Evolutionary conservation across 2,888 invertebrate species (phyloP).

Genomic region (Carpatolechia fugitivella): DNA sequence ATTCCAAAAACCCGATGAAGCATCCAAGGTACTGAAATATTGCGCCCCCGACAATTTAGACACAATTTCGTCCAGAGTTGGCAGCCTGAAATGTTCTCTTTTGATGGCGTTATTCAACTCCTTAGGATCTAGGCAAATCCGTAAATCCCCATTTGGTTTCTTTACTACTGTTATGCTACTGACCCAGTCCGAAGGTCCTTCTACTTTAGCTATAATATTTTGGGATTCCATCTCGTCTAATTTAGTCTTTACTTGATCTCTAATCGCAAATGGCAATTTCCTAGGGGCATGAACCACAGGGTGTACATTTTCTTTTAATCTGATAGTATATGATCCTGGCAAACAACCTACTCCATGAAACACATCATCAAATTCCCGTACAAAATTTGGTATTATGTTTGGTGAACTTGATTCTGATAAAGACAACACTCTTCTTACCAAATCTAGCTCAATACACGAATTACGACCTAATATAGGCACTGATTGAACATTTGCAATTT

Average conservation of each 20-base stretch:
- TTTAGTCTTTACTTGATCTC: slow-evolving; percentile 7
- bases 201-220: slow-evolving; percentile 20
- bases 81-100: slow-evolving; percentile 21
- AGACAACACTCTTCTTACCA: slow-evolving; percentile 9
- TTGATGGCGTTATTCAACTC: slow-evolving; percentile 20
- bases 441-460: slow-evolving; percentile 10
- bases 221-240: slow-evolving; percentile 3
- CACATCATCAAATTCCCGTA: slow-evolving; percentile 9
- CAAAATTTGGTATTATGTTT: neutral
- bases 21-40: slow-evolving; percentile 20
- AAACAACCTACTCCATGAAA: slow-evolving; percentile 18
- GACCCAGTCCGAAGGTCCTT: slow-evolving; percentile 23
- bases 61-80: slow-evolving; percentile 21
- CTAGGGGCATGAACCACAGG: slow-evolving; percentile 15
- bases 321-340: slow-evolving; percentile 12
- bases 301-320: slow-evolving; percentile 5
- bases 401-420: neutral
- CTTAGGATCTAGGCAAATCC: slow-evolving; percentile 21
- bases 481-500: slow-evolving; percentile 15
- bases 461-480: slow-evolving; percentile 9
- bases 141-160: slow-evolving; percentile 16
- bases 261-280: slow-evolving; percentile 16
- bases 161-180: slow-evolving; percentile 19
- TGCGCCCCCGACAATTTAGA: slow-evolving; percentile 17
- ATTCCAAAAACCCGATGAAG: slow-evolving; percentile 15